Evolutionary conservation across 2,888 invertebrate genomes (phyloP), one percentile per base, ranked within the genome.

Genomic region (Deilephila elpenor): DNA sequence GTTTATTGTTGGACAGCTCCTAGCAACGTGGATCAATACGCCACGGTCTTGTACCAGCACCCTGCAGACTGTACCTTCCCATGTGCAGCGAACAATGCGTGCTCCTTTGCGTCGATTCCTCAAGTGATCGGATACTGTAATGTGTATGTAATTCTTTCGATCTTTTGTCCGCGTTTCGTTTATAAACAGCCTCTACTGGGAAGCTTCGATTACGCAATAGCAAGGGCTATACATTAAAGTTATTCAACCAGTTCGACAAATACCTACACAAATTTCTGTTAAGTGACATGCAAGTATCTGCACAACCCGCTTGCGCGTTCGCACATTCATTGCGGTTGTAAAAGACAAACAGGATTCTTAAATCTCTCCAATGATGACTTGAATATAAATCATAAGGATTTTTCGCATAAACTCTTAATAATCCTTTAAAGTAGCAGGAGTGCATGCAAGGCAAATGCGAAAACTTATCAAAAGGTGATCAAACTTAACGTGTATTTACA

Each of bases 1-100:
- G 89, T 89, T 88, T 88, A 87, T 88, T 85, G 86, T 86, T 84
- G 82, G 77, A 79, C 77, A 76, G 79, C 86, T 86, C 89, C 85
- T 88, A 90, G 88, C 87, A 89, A 90, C 88, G 80, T 82, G 83
- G 85, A 88, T 88, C 87, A 84, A 88, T 88, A 83, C 82, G 29
- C n/a, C 29, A 67, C 7, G 62, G 59, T 5, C 29, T 61, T 29
- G 29, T 61, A 61, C 17, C n/a, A 14, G 53, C 59, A 25, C 17
- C 51, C 20, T 25, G 11, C 3, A 44, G 11, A 11, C 44, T 44
- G 44, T 17, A 25, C 67, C 51, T 67, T 25, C 67, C 14, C 44
- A 44, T 44, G 6, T 64, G 6, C 44, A 25, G 20, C 7, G 7
- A 62, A 29, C 62, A 62, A 62, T 62, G 62, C 62, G 34, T n/a